These are phyloP conservation scores for Lomographa bimaculata DNA, from an alignment of 2,888 invertebrate genomes.

Conservation along the genomic window DNA sequence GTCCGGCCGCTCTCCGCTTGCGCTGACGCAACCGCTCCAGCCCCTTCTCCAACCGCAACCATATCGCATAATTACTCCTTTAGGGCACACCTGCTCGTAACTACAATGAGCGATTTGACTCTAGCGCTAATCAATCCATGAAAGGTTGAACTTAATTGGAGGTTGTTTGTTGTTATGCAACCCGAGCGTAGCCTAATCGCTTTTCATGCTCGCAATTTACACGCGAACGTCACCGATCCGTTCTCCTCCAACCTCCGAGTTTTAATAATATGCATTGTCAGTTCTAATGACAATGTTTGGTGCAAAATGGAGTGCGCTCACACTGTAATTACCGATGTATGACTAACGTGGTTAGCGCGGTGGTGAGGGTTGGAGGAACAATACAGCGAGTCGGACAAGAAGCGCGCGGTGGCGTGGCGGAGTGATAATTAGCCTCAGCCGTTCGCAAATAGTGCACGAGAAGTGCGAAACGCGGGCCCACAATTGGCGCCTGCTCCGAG, in stretches of 20 bases:
- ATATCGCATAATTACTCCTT: slow-evolving; percentile 77
- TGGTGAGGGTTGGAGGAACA: slow-evolving; percentile 45
- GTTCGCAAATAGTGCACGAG: slow-evolving; percentile 72
- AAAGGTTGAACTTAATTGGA: slow-evolving; percentile 74
- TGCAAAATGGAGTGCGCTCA: too few species aligned
- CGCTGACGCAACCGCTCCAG: slow-evolving; percentile 77
- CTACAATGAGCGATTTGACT: slow-evolving; percentile 65
- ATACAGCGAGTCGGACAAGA: slow-evolving; percentile 48
- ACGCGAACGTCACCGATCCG: slow-evolving; percentile 11
- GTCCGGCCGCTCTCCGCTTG: slow-evolving; percentile 78
- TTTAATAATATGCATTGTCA: slow-evolving; percentile 4
- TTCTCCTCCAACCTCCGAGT: slow-evolving; percentile 10
- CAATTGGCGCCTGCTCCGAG: slow-evolving; percentile 53
- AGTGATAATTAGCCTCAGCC: slow-evolving; percentile 63
- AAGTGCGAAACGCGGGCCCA: slow-evolving; percentile 74
- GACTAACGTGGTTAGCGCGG: slow-evolving; percentile 48
- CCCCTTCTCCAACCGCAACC: slow-evolving; percentile 72
- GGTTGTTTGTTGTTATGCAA: slow-evolving; percentile 59
- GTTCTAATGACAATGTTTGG: too few species aligned
- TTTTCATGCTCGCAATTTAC: slow-evolving; percentile 18
- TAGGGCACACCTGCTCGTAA: slow-evolving; percentile 75
- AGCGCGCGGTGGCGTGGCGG: slow-evolving; percentile 42
- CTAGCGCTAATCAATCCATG: slow-evolving; percentile 64
- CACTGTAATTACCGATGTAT: slow-evolving; percentile 22
- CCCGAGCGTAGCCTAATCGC: slow-evolving; percentile 21